Conservation (phyloP, 2,888 invertebrate genomes). For the Listrodromus nycthemerus region DNA sequence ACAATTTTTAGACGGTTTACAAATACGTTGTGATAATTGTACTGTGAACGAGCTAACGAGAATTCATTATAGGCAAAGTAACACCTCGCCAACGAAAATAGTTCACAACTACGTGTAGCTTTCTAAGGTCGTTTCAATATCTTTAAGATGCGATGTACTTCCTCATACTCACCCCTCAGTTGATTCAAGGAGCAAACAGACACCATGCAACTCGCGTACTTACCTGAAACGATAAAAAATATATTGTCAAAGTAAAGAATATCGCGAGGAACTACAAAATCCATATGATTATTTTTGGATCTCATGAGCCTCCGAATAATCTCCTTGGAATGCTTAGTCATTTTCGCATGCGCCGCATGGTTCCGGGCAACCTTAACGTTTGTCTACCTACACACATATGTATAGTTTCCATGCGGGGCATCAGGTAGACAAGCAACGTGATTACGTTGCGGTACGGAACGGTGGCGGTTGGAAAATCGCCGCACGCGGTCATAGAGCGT, state of each 20-base stretch:
- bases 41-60: too few relatives aligned
- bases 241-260: not conserved
- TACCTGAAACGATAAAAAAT: not conserved
- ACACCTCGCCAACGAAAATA: not conserved
- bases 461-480: conserved; percentile 35
- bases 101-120: not conserved
- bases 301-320: not conserved
- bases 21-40: too few relatives aligned
- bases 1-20: not conserved
- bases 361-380: not conserved
- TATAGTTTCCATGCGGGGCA: conserved; percentile 5
- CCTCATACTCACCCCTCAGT: not conserved
- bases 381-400: not conserved
- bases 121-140: not conserved
- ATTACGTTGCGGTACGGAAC: conserved; percentile 33
- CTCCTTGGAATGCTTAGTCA: not conserved
- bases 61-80: not conserved
- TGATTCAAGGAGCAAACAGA: not conserved
- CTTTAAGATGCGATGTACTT: not conserved
- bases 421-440: conserved; percentile 10
- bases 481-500: conserved; percentile 30
- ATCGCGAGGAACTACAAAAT: not conserved
- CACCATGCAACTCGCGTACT: not conserved
- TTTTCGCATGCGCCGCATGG: not conserved
- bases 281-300: not conserved